Conservation (phyloP, 1,140 invertebrate species). For the Drosophila truncata region DNA sequence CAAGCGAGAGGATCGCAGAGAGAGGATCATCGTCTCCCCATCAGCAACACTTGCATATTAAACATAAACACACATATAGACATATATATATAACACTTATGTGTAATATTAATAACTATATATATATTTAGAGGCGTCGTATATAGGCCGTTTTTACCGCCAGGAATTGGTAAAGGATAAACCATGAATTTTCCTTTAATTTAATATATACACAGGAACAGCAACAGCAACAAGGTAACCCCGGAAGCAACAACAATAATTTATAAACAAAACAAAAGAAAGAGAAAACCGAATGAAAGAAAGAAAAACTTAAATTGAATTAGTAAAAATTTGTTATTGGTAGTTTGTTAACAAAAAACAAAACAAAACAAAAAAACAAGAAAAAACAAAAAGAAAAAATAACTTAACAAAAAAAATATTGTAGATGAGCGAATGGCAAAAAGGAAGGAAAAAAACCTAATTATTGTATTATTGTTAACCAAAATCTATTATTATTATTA, state of each 20-base stretch:
- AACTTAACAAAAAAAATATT: slow-evolving; percentile 43
- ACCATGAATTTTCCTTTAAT: slow-evolving; percentile 59
- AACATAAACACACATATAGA: slow-evolving; percentile 52
- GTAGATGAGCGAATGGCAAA: slow-evolving; percentile 62
- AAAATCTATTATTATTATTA: slow-evolving; percentile 84
- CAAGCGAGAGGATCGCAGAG: background rate
- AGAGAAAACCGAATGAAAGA: slow-evolving; percentile 32
- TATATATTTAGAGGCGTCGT: slow-evolving; percentile 64
- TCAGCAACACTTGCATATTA: slow-evolving; percentile 61
- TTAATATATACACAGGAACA: slow-evolving; percentile 56
- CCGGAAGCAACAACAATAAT: slow-evolving; percentile 79
- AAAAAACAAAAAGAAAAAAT: slow-evolving; percentile 17
- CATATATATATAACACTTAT: slow-evolving; percentile 30
- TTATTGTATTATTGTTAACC: slow-evolving; percentile 84
- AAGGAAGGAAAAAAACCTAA: slow-evolving; percentile 56
- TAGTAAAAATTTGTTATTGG: slow-evolving; percentile 84
- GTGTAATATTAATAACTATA: slow-evolving; percentile 46
- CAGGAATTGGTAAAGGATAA: slow-evolving; percentile 75
- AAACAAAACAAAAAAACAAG: slow-evolving; percentile 25
- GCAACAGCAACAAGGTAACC: slow-evolving; percentile 76
- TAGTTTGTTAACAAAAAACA: slow-evolving; percentile 79
- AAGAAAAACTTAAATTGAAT: slow-evolving; percentile 67
- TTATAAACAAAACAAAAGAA: slow-evolving; percentile 50
- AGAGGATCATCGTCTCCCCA: background rate
- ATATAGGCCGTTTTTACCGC: slow-evolving; percentile 72